These are phyloP conservation scores for Rhinichthys osculus DNA, from an alignment of 2,797 vertebrate genomes.

Conservation along the genomic window DNA sequence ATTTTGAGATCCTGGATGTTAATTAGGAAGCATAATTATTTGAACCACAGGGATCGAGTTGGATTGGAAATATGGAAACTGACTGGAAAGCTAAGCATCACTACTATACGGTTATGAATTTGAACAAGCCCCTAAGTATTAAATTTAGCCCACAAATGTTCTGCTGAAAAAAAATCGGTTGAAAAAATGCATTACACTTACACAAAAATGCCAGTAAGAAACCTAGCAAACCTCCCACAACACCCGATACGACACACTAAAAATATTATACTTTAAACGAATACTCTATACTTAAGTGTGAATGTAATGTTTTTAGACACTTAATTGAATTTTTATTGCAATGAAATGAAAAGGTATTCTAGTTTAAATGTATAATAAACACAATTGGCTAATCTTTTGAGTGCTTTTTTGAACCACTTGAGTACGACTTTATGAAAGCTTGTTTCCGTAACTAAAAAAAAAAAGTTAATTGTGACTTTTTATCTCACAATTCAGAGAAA, in stretches of 20 bases:
- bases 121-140: background rate
- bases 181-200: background rate
- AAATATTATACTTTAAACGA: background rate
- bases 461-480: too few species aligned
- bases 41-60: background rate
- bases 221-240: background rate
- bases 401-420: background rate
- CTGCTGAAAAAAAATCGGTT: background rate
- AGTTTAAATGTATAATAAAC: background rate
- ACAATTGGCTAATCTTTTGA: background rate
- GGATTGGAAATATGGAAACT: background rate
- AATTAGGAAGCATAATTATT: constrained; percentile 38
- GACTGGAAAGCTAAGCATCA: background rate
- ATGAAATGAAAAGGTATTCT: background rate
- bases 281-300: background rate
- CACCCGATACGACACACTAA: background rate
- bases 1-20: constrained; percentile 45
- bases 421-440: background rate
- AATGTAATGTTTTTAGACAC: background rate
- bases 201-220: background rate
- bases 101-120: background rate
- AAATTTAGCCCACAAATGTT: background rate
- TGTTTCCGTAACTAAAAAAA: too few species aligned
- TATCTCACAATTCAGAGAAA: too few species aligned
- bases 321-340: background rate